Conservation (phyloP, 2,797 vertebrate species). For the Pantherophis alleghaniensis region DNA sequence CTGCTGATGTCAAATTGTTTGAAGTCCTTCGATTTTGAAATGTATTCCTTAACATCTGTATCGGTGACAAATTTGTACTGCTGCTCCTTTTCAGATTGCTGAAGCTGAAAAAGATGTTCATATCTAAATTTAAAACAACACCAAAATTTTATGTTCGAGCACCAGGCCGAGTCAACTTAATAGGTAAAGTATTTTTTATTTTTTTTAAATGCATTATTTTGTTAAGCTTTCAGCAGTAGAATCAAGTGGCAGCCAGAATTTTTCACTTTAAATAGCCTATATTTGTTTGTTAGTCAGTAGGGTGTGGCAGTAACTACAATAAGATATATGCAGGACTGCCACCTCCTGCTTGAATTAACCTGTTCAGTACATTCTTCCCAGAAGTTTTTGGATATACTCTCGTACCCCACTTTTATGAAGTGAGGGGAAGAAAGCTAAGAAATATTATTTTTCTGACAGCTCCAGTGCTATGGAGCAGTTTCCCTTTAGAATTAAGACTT, state of each 20-base stretch:
- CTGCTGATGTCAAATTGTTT: slow-evolving; percentile 12
- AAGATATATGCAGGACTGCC: neutral
- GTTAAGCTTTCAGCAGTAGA: neutral
- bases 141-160: slow-evolving; percentile 91
- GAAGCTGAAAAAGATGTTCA: slow-evolving; percentile 85
- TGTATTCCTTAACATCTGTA: neutral
- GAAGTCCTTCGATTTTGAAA: neutral
- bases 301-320: neutral
- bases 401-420: neutral
- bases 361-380: neutral
- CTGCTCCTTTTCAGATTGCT: slow-evolving; percentile 79
- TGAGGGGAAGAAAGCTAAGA: neutral
- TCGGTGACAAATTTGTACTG: neutral
- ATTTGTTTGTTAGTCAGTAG: neutral
- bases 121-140: slow-evolving; percentile 82
- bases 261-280: neutral
- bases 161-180: slow-evolving; percentile 95
- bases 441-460: neutral
- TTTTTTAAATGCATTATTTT: neutral
- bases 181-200: slow-evolving; percentile 77
- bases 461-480: neutral
- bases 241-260: neutral
- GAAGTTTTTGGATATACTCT: neutral
- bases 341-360: neutral
- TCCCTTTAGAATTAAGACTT: neutral